Base-by-base conservation (phyloP, 2,888 invertebrate species). In the Microctonus aethiopoides region DNA sequence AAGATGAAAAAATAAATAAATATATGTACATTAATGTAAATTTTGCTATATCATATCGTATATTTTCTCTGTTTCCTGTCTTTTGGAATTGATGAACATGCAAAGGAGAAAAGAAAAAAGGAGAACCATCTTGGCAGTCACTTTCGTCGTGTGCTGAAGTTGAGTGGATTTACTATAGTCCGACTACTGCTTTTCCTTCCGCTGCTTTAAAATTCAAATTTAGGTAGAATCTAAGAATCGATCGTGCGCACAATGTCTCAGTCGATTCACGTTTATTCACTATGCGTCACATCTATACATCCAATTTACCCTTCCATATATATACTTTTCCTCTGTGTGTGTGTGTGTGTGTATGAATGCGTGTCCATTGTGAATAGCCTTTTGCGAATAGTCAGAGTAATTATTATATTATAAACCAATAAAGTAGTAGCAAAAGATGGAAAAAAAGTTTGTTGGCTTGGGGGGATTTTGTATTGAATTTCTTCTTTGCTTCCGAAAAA, bases 191-290 rank as follows among this genome's bases (percentile, higher is more conserved):
- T 26, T 52, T 52, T 20, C 16, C 52, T 39, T 46, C 68, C 29
- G 65, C 71, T 65, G 68, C 54, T 71, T 71, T 71, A 71, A 71
- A 72, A 72, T 72, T 72, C 65, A 68, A 72, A 68, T 72, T 60
- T 26, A 32, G 46, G 20, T 32, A 57, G 68, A 72, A 68, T 68
- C 71, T 65, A 61, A 60, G 68, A 68, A 72, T 66, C 57, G 62
- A 68, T 72, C 68, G 62, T 51, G 56, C 52, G 32, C 64, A 20
- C 59, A 52, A 72, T 34, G 68, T 64, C 57, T 66, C 66, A 54
- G 57, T 39, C 41, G 32, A 67, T 61, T 68, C 68, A 66, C 60
- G 66, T 66, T 56, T 36, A 63, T 51, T 64, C 54, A 32, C 26
- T 46, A 34, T 46, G 24, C 32, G 26, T 29, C 26, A 36, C 7